Conservation (phyloP, 2,113 vertebrate genomes). For the Cebidichthys violaceus region DNA sequence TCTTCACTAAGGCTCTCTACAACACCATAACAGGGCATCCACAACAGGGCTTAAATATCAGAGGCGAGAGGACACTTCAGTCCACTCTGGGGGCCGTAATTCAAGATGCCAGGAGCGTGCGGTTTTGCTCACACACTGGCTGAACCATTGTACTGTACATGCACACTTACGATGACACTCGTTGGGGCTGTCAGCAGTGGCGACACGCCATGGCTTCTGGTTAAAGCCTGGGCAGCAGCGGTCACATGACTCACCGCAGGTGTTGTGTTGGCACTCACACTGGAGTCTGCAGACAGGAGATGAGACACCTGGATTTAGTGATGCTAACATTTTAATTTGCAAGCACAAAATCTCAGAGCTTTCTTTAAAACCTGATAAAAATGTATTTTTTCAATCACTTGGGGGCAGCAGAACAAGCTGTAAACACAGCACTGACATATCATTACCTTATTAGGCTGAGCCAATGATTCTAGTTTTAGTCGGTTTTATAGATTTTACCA, state of each 20-base stretch:
- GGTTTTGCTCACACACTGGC: slow-evolving; percentile 26
- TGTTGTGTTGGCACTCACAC: slow-evolving; percentile 93
- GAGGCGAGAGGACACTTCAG: slow-evolving; percentile 62
- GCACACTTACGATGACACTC: slow-evolving; percentile 89
- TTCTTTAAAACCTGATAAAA: background rate
- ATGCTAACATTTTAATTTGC: background rate
- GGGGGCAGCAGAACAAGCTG: background rate
- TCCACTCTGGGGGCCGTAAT: slow-evolving; percentile 39
- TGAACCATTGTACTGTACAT: slow-evolving; percentile 37
- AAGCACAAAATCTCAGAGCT: background rate
- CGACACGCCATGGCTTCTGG: slow-evolving; percentile 90
- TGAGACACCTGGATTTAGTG: slow-evolving; percentile 13
- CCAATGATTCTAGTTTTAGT: too few relatives aligned
- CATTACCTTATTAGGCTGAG: slow-evolving; percentile 1
- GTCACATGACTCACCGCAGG: slow-evolving; percentile 92
- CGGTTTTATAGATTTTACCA: too few relatives aligned
- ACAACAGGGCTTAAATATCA: slow-evolving; percentile 59
- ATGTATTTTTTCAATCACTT: background rate
- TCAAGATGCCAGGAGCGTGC: slow-evolving; percentile 42
- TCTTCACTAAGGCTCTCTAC: slow-evolving; percentile 52
- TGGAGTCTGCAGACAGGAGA: slow-evolving; percentile 81
- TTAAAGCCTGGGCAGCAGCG: slow-evolving; percentile 91
- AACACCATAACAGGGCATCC: slow-evolving; percentile 78
- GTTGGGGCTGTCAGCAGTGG: slow-evolving; percentile 83
- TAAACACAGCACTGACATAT: slow-evolving; percentile 10